Conservation (phyloP, 2,797 vertebrate species). For the Varecia variegata region DNA sequence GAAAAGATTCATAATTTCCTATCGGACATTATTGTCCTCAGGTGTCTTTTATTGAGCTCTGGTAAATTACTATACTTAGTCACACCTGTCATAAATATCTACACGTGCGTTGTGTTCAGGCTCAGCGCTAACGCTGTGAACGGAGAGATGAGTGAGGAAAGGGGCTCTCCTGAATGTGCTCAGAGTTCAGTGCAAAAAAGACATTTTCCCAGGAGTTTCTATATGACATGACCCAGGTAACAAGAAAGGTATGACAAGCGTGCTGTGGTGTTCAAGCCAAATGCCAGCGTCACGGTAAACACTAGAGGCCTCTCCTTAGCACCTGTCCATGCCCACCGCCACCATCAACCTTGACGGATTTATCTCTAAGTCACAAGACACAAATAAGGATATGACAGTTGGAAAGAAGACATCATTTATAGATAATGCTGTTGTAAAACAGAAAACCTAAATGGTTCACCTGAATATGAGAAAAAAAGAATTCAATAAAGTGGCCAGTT, state of each 20-base stretch:
- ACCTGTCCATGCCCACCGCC: background rate
- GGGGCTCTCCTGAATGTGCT: background rate
- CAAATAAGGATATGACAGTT: background rate
- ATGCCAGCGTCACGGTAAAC: background rate
- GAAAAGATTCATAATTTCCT: conserved; percentile 29
- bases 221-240: background rate
- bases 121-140: background rate
- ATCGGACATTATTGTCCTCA: background rate
- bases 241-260: background rate
- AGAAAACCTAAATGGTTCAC: background rate
- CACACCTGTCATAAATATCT: background rate
- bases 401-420: background rate
- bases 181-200: background rate
- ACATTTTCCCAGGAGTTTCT: background rate
- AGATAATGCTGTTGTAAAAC: background rate
- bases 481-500: background rate
- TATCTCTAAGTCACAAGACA: background rate
- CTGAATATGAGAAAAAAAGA: background rate
- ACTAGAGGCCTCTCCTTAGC: background rate
- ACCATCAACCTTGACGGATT: background rate
- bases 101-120: background rate
- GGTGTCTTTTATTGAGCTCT: conserved; percentile 4
- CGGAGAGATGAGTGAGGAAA: background rate
- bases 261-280: background rate
- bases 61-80: background rate